Base-by-base conservation (phyloP, 1,140 invertebrate genomes). In the Drosophila grimshawi region DNA sequence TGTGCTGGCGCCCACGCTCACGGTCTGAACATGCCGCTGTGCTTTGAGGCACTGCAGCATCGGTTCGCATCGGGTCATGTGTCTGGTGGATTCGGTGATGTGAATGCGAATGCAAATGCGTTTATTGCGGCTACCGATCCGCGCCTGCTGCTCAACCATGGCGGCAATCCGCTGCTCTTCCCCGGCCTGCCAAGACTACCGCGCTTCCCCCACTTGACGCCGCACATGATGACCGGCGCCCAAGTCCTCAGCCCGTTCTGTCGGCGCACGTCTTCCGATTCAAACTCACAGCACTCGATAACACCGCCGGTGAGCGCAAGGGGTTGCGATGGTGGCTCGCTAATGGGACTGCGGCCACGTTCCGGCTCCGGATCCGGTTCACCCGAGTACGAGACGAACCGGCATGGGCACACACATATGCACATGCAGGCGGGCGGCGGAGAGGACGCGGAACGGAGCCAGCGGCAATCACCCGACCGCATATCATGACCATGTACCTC, bases 1-100 rank as follows among this genome's bases (percentile, higher is more conserved):
- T 98, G 78, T 37, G 95, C 96, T 4, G 96, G 97, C 0, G 81
- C 83, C 5, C 81, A 83, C 53, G 94, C 95, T 0, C 93, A 93
- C 33, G 91, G 92, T 1, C 78, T 94, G 37, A 92, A 93, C 5
- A 92, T 94, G 4, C 93, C 93, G 0, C 78, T 94, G 3, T 93
- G 92, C 61, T 92, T 94, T n/a, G 94, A 95, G 73, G 93, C 94
- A 45, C 92, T 93, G 55, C 94, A 94, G 67, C 94, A 93, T 70
- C 85, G 90, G 29, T 91, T 92, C 8, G 79, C 83, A 2, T 70
- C 72, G 11, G 59, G 92, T 85, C 66, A 93, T 92, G 64, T 57
- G 27, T 3, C 55, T 0, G 39, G 27, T 1, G 56, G 75, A 4
- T 70, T 62, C 10, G 53, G 10, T 0, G 60, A 70, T 27, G 29